Base-by-base conservation (phyloP, 1,140 invertebrate genomes). In the Lepidotrigona ventralis region DNA sequence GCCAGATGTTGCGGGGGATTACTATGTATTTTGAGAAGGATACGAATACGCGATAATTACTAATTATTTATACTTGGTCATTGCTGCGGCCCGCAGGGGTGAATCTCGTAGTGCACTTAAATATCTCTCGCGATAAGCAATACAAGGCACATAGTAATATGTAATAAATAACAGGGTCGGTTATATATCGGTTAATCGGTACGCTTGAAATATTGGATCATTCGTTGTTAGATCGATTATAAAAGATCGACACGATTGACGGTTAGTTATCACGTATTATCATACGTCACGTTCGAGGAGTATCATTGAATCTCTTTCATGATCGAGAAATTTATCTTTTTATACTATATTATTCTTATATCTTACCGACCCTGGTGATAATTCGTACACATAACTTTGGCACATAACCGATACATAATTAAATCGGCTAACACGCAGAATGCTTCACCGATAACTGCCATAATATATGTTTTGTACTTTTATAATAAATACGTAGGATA, bases 401-500 rank as follows among this genome's bases (percentile, higher is more conserved):
- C 83, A 86, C 86, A 81, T 66, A 69, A 89, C 79, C 79, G 84
- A 84, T 86, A 70, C 75, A 17, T 79, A 81, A 46, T 71, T 85
- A 70, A 86, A 84, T 77, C 72, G 60, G 64, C 82, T 85, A 89
- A 85, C 69, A 66, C 79, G 84, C 66, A 89, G 85, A 87, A 81
- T 89, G 88, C 83, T 89, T 87, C 56, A 88, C 66, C 66, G 66
- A 74, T 89, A 74, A 89, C 77, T 87, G 63, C 66, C 78, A 81
- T 82, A 82, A 88, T 83, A 84, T 93, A 93, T 91, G 85, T 94
- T 94, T 94, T 93, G 90, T 93, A 94, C 92, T 93, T 94, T 94
- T 94, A 90, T 93, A 93, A 83, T 89, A 90, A 90, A 92, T 79
- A 84, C 53, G 14, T 90, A 91, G 71, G 72, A 60, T 90, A 89